Conservation (phyloP, 2,888 invertebrate genomes). For the Leucophenga montana region DNA sequence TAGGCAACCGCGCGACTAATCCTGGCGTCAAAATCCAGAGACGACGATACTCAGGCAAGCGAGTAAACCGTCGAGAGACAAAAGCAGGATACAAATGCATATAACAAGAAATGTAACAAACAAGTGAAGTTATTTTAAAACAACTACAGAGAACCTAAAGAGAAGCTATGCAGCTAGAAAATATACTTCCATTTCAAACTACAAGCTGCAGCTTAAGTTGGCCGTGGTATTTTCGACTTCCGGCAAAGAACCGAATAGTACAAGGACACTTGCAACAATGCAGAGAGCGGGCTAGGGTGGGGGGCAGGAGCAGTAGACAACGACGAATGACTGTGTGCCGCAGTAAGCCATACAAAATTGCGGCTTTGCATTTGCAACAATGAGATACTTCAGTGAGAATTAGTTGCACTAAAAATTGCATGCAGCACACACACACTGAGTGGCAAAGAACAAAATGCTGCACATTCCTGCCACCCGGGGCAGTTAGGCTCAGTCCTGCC, state of each 20-base stretch:
- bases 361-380: slow-evolving; percentile 63
- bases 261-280: slow-evolving; percentile 27
- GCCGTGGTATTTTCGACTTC: slow-evolving; percentile 65
- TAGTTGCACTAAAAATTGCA: slow-evolving; percentile 67
- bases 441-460: slow-evolving; percentile 37
- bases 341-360: slow-evolving; percentile 60
- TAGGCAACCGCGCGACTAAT: slow-evolving; percentile 22
- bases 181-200: slow-evolving; percentile 12
- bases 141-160: not conserved
- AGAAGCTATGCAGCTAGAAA: slow-evolving; percentile 8
- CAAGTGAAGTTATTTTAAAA: slow-evolving; percentile 45
- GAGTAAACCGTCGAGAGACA: not conserved
- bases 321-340: not conserved
- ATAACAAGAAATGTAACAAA: slow-evolving; percentile 51
- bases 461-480: slow-evolving; percentile 30
- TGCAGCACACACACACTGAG: not conserved
- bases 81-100: not conserved
- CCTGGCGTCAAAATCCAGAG: slow-evolving; percentile 14
- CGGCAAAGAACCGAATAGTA: slow-evolving; percentile 41
- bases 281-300: not conserved
- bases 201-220: slow-evolving; percentile 52
- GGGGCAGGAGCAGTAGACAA: not conserved
- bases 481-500: not conserved
- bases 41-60: slow-evolving; percentile 1
- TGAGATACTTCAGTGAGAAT: slow-evolving; percentile 68